Evolutionary conservation across 2,888 invertebrate genomes (phyloP).

Genomic region (Eumacrocentrus americanus): DNA sequence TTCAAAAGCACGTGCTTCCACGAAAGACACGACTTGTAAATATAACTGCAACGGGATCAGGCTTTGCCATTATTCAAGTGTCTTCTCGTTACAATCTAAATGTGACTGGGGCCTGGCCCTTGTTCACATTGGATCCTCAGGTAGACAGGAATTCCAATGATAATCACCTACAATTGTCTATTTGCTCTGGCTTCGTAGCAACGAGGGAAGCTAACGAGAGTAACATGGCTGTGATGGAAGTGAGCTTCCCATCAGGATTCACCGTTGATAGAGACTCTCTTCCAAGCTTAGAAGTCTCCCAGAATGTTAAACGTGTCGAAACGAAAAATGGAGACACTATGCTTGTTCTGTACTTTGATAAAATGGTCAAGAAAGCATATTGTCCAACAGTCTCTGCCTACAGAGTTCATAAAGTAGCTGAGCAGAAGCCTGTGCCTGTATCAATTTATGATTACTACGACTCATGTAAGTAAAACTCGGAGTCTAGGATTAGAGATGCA

Average conservation of each 20-base stretch:
- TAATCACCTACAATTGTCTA: slow-evolving; percentile 78
- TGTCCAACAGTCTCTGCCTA: slow-evolving; percentile 87
- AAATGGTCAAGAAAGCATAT: slow-evolving; percentile 68
- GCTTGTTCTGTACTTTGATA: slow-evolving; percentile 76
- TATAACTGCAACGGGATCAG: slow-evolving; percentile 79
- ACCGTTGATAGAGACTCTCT: slow-evolving; percentile 79
- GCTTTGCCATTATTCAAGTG: slow-evolving; percentile 79
- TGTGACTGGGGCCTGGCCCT: slow-evolving; percentile 85
- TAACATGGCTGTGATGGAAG: slow-evolving; percentile 91
- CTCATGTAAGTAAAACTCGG: slow-evolving; percentile 71
- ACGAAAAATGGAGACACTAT: slow-evolving; percentile 71
- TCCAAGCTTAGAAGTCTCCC: slow-evolving; percentile 66
- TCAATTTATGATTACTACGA: slow-evolving; percentile 91
- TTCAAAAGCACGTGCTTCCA: slow-evolving; percentile 75
- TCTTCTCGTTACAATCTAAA: slow-evolving; percentile 83
- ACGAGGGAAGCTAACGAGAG: slow-evolving; percentile 73
- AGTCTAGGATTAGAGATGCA: neutral
- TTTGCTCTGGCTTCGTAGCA: slow-evolving; percentile 79
- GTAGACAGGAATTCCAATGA: slow-evolving; percentile 81
- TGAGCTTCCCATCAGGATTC: slow-evolving; percentile 90
- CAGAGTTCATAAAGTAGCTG: slow-evolving; percentile 82
- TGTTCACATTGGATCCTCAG: slow-evolving; percentile 85
- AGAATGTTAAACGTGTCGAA: slow-evolving; percentile 72
- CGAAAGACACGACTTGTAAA: slow-evolving; percentile 69
- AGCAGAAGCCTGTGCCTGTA: slow-evolving; percentile 85